Evolutionary conservation across 2,888 invertebrate species (phyloP), one percentile per base, ranked within the genome.

Genomic region (Lasioglossum calceatum): DNA sequence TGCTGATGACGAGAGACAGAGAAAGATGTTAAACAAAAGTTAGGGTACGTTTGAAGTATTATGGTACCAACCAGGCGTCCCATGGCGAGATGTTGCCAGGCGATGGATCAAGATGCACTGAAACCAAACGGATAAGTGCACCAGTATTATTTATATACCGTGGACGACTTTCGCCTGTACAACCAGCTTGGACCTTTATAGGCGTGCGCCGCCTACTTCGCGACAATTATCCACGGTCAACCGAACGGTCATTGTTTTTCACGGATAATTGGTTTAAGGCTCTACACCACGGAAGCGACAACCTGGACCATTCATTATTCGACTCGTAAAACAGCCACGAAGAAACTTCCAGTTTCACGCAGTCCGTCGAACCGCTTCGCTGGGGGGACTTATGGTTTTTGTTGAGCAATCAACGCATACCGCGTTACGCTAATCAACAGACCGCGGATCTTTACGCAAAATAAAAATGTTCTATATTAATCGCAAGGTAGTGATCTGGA

Each of bases 101-200:
- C 88, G 58, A 85, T 87, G 89, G 88, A 87, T 81, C 85, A 82
- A 92, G 85, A 88, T 91, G 81, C 88, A 94, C 92, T 93, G 93
- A 92, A 93, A 91, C 87, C 87, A 82, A 85, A 86, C 87, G 84
- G 87, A 88, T 87, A 85, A 86, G 88, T 91, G 87, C 81, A 85
- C 77, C 77, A 84, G 89, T 90, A 93, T 93, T 94, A 95, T 94
- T 95, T 95, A 95, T 95, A 95, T 85, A 91, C 90, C 76, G 82
- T 86, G 88, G 85, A 88, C 88, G 77, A 94, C 95, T 95, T 95
- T 95, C 95, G 92, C 94, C 88, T 36, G 87, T 91, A 83, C 75
- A 81, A 90, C 91, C 86, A 89, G 89, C 73, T 90, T 86, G 73
- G 54, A 86, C 86, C 84, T 91, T 93, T 92, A 92, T 89, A 89